These are phyloP conservation scores for Vireo altiloquus DNA, from an alignment of 2,113 vertebrate species.

Conservation along the genomic window DNA sequence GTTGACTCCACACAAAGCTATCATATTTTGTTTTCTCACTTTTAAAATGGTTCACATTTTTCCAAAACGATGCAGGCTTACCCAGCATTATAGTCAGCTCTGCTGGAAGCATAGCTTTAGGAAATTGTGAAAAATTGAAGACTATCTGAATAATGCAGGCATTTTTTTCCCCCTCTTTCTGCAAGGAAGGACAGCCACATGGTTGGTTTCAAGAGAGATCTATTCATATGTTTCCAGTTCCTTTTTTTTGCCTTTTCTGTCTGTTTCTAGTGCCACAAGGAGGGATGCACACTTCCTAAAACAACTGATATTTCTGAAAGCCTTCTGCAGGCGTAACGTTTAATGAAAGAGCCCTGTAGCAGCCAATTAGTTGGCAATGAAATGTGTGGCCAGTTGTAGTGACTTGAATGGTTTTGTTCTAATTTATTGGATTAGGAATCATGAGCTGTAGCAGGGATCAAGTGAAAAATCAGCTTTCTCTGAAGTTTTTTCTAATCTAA, in stretches of 20 bases:
- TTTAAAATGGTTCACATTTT: conserved; percentile 58
- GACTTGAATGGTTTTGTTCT: conserved; percentile 36
- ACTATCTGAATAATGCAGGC: conserved; percentile 14
- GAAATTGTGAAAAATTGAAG: conserved; percentile 67
- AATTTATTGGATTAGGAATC: conserved; percentile 45
- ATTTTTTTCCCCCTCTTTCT: not conserved
- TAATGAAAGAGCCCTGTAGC: not conserved
- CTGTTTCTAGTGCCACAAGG: not conserved
- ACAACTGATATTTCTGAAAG: not conserved
- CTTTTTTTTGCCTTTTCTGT: not conserved
- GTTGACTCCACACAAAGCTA: conserved; percentile 10
- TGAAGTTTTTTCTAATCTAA: not conserved
- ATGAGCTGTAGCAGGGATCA: conserved; percentile 20
- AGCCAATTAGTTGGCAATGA: not conserved
- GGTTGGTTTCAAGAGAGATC: not conserved
- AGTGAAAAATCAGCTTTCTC: conserved; percentile 37
- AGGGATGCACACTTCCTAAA: not conserved
- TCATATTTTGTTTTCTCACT: not conserved
- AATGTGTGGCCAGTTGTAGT: not conserved
- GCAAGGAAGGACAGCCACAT: not conserved
- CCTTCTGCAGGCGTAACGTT: not conserved
- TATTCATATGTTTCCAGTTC: not conserved
- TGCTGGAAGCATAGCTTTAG: conserved; percentile 47
- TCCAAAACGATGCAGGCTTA: conserved; percentile 54
- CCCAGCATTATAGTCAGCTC: conserved; percentile 46